These are phyloP conservation scores for Lophotis ruficrista DNA, from an alignment of 2,113 vertebrate genomes.

Conservation along the genomic window DNA sequence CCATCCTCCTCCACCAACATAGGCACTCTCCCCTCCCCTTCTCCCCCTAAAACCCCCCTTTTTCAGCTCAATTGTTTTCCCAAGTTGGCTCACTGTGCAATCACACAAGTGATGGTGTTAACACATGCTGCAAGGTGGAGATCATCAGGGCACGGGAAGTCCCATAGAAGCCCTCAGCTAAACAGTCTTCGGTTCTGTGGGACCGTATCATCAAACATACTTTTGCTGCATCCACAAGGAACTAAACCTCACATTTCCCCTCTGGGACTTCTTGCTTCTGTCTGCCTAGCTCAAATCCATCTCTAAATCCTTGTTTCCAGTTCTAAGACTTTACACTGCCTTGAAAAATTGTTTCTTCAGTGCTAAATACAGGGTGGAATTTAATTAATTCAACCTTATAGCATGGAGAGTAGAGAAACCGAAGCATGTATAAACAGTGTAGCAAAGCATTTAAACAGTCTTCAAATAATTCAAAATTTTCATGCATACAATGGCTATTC, in stretches of 20 bases:
- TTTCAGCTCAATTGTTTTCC: rapidly evolving
- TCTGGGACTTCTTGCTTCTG: background rate
- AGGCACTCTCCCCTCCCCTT: background rate
- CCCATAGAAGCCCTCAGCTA: background rate
- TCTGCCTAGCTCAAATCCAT: background rate
- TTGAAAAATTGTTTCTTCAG: background rate
- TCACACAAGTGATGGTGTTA: background rate
- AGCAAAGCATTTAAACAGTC: background rate
- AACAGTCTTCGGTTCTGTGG: background rate
- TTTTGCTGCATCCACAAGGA: background rate
- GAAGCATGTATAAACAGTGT: background rate
- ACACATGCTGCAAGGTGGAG: background rate
- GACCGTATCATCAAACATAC: rapidly evolving
- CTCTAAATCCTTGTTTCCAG: background rate
- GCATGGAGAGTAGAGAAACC: background rate
- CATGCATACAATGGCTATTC: background rate
- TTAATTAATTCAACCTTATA: background rate
- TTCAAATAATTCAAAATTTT: background rate
- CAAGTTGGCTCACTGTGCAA: background rate
- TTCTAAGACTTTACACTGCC: background rate
- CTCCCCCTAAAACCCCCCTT: rapidly evolving
- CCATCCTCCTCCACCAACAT: background rate
- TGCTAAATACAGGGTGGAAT: background rate
- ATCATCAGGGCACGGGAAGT: background rate
- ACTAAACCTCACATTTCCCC: rapidly evolving